These are phyloP conservation scores for Gastrophysa polygoni DNA, from an alignment of 2,888 invertebrate genomes.

Conservation along the genomic window DNA sequence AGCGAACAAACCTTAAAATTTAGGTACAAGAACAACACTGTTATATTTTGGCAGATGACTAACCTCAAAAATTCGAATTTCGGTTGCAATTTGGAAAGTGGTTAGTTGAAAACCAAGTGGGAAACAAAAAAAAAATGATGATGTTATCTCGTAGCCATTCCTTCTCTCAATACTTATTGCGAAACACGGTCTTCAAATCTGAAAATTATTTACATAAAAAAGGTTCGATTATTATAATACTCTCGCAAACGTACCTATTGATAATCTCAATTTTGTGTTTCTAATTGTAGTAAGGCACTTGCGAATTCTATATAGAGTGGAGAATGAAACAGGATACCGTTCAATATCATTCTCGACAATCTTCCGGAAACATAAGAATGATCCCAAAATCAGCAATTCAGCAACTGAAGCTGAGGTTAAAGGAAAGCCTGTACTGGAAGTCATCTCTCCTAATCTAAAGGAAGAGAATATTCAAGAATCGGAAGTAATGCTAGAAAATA, in stretches of 20 bases:
- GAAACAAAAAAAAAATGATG: no score
- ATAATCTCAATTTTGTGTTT: background rate
- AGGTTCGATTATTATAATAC: background rate
- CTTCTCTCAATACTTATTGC: background rate
- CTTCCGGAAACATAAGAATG: constrained; percentile 22
- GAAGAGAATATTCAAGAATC: constrained; percentile 33
- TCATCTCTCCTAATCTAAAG: constrained; percentile 28
- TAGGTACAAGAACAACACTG: no score
- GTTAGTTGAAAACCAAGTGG: no score
- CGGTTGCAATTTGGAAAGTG: no score
- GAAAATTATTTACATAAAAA: background rate
- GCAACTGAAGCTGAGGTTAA: constrained; percentile 17
- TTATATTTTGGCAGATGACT: no score
- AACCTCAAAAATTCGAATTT: no score
- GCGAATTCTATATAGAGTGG: constrained; percentile 30
- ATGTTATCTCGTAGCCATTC: background rate
- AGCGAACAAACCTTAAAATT: no score
- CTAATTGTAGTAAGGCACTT: constrained; percentile 19
- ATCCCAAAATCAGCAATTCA: background rate
- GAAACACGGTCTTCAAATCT: background rate
- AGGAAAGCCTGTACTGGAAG: constrained; percentile 27
- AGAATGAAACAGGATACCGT: constrained; percentile 24
- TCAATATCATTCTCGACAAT: constrained; percentile 32
- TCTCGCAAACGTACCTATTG: background rate
- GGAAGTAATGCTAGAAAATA: constrained; percentile 45